phyloP scores from a whole-genome alignment of 2,113 vertebrate species.

The Halcyon senegalensis region DNA sequence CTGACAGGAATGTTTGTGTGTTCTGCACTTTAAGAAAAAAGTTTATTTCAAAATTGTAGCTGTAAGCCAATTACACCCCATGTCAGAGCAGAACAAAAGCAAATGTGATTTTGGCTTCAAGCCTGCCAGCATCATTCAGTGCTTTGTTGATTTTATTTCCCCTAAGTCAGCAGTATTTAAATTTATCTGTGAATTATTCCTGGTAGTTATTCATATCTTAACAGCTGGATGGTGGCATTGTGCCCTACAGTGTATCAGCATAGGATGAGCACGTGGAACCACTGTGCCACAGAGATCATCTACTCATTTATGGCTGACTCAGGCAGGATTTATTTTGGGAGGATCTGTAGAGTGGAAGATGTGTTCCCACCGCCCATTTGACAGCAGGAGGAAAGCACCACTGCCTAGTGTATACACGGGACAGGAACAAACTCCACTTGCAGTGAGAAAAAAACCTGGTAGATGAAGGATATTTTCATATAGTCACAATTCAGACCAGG shows the following conservation, averaged over 20 bases:
- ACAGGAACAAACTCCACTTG: neutral
- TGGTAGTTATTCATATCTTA: constrained; percentile 21
- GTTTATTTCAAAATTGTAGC: neutral
- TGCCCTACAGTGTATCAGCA: neutral
- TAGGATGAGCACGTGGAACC: neutral
- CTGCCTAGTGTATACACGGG: neutral
- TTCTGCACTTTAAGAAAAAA: neutral
- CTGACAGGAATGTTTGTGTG: neutral
- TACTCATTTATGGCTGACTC: neutral
- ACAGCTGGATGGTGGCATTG: constrained; percentile 23
- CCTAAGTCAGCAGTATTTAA: constrained; percentile 51
- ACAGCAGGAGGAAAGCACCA: neutral
- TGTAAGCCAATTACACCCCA: constrained; percentile 6
- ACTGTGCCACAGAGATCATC: neutral
- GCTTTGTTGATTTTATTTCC: constrained; percentile 23
- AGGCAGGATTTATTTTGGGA: neutral
- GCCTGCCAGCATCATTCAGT: neutral
- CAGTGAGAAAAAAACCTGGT: neutral
- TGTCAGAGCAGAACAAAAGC: constrained; percentile 33
- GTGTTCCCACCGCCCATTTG: neutral
- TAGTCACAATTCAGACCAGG: neutral
- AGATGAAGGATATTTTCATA: neutral
- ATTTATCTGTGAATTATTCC: constrained; percentile 47
- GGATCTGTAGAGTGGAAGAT: neutral
- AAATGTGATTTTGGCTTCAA: constrained; percentile 44